phyloP scores from a whole-genome alignment of 2,113 vertebrate species.

The Rhea americana region DNA sequence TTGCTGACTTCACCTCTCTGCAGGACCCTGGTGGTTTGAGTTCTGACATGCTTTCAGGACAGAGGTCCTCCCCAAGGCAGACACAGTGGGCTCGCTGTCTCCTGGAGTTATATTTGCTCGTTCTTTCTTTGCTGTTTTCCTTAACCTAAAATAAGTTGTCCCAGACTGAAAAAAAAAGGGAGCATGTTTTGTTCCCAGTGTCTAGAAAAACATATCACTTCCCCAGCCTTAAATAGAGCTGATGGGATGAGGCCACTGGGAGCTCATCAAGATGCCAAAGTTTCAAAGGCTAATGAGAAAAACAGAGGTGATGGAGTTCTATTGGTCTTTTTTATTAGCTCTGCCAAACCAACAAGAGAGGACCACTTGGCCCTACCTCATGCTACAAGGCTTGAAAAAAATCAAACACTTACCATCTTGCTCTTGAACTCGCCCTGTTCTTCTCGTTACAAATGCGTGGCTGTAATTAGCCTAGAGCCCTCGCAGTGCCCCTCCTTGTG shows the following conservation, averaged over 20 bases:
- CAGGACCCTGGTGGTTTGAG: accelerated
- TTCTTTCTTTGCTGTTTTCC: slow-evolving; percentile 31
- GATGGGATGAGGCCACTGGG: neutral
- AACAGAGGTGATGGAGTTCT: neutral
- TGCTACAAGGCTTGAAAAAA: neutral
- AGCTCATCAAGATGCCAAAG: neutral
- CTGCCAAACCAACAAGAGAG: neutral
- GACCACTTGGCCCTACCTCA: neutral
- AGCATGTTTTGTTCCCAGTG: neutral
- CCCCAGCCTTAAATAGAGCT: slow-evolving; percentile 12
- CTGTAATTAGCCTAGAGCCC: slow-evolving; percentile 5
- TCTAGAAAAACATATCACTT: slow-evolving; percentile 43
- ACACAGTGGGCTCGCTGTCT: slow-evolving; percentile 16
- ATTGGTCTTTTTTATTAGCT: neutral
- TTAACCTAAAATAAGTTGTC: slow-evolving; percentile 44
- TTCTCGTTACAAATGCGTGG: neutral
- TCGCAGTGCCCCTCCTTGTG: neutral
- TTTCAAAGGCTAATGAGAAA: neutral
- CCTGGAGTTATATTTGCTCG: slow-evolving; percentile 45
- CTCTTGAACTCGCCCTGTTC: neutral
- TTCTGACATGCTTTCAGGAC: neutral
- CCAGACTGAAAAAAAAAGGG: neutral
- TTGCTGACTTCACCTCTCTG: neutral
- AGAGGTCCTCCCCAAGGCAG: neutral
- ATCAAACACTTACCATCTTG: neutral